phyloP scores from a whole-genome alignment of 2,113 vertebrate species.

The Aptenodytes forsteri region DNA sequence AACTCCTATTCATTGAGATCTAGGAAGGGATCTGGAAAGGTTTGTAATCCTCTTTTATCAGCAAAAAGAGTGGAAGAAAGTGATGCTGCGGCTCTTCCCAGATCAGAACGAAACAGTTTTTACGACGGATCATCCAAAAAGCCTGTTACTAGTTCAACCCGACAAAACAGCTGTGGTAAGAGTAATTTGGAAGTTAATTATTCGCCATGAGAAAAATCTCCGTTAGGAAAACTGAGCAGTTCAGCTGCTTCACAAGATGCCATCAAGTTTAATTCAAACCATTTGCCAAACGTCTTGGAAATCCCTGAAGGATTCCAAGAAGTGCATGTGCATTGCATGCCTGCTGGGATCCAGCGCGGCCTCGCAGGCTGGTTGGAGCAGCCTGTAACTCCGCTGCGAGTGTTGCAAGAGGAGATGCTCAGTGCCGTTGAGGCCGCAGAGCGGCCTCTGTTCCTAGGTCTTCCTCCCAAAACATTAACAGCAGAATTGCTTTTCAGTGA shows the following conservation, averaged over 20 bases:
- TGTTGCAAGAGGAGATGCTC: accelerated
- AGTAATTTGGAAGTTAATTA: not conserved
- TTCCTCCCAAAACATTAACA: accelerated
- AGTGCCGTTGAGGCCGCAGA: accelerated
- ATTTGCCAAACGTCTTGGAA: not conserved
- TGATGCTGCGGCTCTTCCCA: not conserved
- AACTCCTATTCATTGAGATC: not conserved
- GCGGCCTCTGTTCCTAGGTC: too few species aligned
- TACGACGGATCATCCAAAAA: not conserved
- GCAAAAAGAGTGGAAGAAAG: conserved; percentile 24
- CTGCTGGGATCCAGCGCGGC: too few species aligned
- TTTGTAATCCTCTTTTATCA: not conserved
- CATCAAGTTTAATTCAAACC: not conserved
- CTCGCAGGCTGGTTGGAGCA: accelerated
- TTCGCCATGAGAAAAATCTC: not conserved
- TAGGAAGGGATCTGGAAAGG: conserved; percentile 41
- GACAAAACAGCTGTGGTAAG: conserved; percentile 72
- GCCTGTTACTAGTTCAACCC: not conserved
- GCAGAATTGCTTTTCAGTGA: not conserved
- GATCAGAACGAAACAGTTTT: conserved; percentile 35
- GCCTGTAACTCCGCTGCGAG: accelerated
- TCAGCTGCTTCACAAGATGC: not conserved
- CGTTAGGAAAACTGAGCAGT: accelerated
- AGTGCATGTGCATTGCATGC: accelerated
- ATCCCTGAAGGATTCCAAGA: not conserved